Conservation (phyloP, 2,888 invertebrate genomes). For the Hyalella azteca region DNA sequence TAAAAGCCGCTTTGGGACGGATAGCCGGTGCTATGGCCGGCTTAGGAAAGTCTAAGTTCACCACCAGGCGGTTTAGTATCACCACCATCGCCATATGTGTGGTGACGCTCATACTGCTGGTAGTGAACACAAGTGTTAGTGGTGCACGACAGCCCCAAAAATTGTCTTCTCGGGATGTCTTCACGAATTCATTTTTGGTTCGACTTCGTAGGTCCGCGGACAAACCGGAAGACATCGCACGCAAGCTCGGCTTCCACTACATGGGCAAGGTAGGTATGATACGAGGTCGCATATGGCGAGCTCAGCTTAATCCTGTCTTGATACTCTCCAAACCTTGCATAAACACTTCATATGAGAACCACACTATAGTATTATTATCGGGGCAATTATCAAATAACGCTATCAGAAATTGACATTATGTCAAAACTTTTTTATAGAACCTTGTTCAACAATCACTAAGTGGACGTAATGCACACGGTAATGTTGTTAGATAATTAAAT, state of each 20-base stretch:
- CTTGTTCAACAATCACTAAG: too few relatives aligned
- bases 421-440: too few relatives aligned
- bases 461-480: too few relatives aligned
- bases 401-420: too few relatives aligned
- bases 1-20: not conserved
- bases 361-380: too few relatives aligned
- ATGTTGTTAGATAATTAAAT: too few relatives aligned
- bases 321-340: too few relatives aligned
- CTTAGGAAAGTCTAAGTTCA: not conserved
- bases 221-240: not conserved
- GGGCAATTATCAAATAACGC: too few relatives aligned
- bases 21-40: not conserved
- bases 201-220: slow-evolving; percentile 70
- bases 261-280: slow-evolving; percentile 22
- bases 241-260: slow-evolving; percentile 26
- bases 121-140: not conserved
- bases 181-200: slow-evolving; percentile 95
- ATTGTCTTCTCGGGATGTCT: slow-evolving; percentile 69
- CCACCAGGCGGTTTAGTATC: not conserved
- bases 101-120: not conserved
- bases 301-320: too few relatives aligned
- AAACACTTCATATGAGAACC: too few relatives aligned
- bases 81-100: not conserved
- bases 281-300: too few relatives aligned
- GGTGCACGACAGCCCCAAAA: not conserved